phyloP scores from a whole-genome alignment of 92 coral and sea anemone species.

The Palythoa grandis region DNA sequence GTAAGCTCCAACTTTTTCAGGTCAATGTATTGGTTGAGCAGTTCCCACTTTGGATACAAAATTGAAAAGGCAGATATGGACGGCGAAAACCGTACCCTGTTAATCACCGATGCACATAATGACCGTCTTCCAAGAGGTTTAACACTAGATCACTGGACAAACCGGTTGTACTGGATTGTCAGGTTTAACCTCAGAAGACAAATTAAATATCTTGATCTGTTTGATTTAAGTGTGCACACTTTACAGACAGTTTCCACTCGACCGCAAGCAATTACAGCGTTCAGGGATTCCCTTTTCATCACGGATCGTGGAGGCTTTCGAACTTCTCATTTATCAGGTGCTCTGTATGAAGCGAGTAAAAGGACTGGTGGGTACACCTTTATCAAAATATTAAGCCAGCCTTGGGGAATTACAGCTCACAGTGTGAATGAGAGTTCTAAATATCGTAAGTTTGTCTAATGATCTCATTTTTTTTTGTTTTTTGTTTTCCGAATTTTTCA shows the following conservation, averaged over 20 bases:
- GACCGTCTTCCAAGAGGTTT: neutral
- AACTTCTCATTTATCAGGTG: neutral
- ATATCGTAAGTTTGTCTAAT: neutral
- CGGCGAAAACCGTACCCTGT: neutral
- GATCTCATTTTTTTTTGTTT: neutral
- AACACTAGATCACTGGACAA: conserved; percentile 19
- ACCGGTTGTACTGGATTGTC: conserved; percentile 28
- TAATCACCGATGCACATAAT: neutral
- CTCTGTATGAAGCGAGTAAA: neutral
- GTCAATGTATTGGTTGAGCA: conserved; percentile 21
- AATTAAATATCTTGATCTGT: conserved; percentile 18
- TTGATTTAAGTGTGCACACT: neutral
- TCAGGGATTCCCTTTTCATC: neutral
- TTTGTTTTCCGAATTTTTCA: no score
- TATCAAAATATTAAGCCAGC: neutral
- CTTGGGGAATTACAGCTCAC: conserved; percentile 14
- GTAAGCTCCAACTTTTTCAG: neutral
- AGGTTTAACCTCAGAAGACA: neutral
- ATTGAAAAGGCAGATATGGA: conserved; percentile 31
- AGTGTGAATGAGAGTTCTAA: conserved; percentile 10
- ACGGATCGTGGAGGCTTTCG: neutral
- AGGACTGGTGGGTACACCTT: neutral
- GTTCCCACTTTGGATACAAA: neutral
- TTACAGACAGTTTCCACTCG: neutral
- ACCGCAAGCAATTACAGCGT: neutral